Evolutionary conservation across 2,113 vertebrate species (phyloP), one percentile per base, ranked within the genome.

Genomic region (Typhlomys cinereus): DNA sequence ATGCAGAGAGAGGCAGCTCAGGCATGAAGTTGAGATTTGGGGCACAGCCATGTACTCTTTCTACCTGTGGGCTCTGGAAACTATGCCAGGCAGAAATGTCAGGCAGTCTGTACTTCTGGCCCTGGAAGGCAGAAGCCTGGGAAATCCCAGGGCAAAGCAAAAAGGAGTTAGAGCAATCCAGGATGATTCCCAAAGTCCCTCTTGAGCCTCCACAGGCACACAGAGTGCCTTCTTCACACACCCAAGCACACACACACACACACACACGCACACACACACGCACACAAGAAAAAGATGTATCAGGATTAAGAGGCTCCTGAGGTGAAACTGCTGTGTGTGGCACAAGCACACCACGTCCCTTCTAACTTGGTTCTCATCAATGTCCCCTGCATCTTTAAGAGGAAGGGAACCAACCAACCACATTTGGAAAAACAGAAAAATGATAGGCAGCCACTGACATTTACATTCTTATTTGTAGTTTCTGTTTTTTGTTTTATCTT

Each of bases 401-500:
- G 34, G 27, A 87, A 89, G 29, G 17, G 11, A 85, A 85, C 27
- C 84, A 62, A 59, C n/a, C n/a, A n/a, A n/a, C 31, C 87, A 93
- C 75, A 87, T 50, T 5, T 31, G 46, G 78, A 59, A 88, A 82
- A 81, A 89, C 79, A 64, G 29, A 90, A 95, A 93, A 96, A 96
- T 74, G 27, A 96, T 81, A 93, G 27, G 64, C 36, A 95, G 67
- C 44, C 91, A 87, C 0, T 95, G 74, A 69, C 66, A 74, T 66
- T 92, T 90, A 59, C n/a, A 57, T 96, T 96, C 83, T 90, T 93
- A 93, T 81, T 70, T 93, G 75, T 94, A 64, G 79, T 90, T 96
- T 94, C 46, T 91, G 61, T 89, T 87, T 92, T 92, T 92, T 91
- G 88, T 88, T 96, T 94, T 92, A 74, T n/a, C 88, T 96, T 96